phyloP scores from a whole-genome alignment of 2,888 invertebrate species.

The Phlogophora meticulosa region DNA sequence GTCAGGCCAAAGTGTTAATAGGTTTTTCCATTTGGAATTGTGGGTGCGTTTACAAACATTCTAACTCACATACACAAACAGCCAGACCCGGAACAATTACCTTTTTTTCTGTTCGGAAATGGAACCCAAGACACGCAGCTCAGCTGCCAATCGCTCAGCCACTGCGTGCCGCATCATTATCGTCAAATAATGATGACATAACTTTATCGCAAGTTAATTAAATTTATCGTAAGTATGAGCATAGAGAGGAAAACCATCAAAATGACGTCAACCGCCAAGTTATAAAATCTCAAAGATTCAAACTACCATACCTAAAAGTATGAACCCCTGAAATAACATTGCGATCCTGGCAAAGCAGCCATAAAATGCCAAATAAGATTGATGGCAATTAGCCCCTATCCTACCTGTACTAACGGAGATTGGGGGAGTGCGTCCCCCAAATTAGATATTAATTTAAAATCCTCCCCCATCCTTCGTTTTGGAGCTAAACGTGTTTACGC shows the following conservation, averaged over 20 bases:
- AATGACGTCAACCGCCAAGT: constrained; percentile 9
- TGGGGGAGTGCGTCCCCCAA: constrained; percentile 81
- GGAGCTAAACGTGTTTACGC: constrained; percentile 72
- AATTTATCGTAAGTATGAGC: too few relatives aligned
- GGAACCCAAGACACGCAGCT: too few relatives aligned
- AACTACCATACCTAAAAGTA: constrained; percentile 15
- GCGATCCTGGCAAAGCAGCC: constrained; percentile 49
- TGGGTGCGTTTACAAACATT: too few relatives aligned
- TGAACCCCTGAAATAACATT: constrained; percentile 26
- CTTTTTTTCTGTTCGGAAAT: too few relatives aligned
- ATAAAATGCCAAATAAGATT: constrained; percentile 63
- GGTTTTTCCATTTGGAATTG: too few relatives aligned
- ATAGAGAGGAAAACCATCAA: not conserved
- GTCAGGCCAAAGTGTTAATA: too few relatives aligned
- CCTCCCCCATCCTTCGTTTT: constrained; percentile 67
- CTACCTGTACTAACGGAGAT: constrained; percentile 66
- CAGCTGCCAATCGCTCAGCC: too few relatives aligned
- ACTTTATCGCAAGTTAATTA: too few relatives aligned
- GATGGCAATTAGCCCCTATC: constrained; percentile 58
- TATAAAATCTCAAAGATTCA: constrained; percentile 1
- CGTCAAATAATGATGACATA: too few relatives aligned
- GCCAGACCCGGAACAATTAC: too few relatives aligned
- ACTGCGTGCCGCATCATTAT: too few relatives aligned
- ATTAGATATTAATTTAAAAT: constrained; percentile 88
- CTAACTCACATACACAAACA: too few relatives aligned